These are phyloP conservation scores for Sylvilagus floridanus DNA, from an alignment of 2,797 vertebrate genomes.

Conservation along the genomic window DNA sequence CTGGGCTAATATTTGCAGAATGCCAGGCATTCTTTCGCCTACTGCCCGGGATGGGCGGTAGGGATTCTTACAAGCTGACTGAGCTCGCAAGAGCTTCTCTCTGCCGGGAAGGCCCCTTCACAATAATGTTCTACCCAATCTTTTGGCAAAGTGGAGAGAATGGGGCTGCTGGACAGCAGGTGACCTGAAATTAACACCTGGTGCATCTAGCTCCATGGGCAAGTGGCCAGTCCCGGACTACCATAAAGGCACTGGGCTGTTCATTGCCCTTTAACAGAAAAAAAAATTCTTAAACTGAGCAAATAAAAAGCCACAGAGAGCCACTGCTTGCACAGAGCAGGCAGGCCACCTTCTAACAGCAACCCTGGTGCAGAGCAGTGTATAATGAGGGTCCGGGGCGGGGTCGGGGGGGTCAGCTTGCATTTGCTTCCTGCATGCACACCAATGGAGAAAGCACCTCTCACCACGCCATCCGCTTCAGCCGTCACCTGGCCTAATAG, in stretches of 20 bases:
- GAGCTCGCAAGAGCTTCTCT: neutral
- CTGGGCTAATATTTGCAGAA: neutral
- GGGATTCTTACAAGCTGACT: neutral
- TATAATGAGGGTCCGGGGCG: neutral
- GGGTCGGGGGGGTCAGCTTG: neutral
- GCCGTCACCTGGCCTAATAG: neutral
- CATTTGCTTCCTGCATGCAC: neutral
- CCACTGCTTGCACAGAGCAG: neutral
- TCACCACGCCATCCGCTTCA: constrained; percentile 68
- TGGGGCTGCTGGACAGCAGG: too few species aligned
- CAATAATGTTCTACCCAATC: neutral
- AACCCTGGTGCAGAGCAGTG: neutral
- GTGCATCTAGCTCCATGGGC: neutral
- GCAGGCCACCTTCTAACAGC: neutral
- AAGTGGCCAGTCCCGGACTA: neutral
- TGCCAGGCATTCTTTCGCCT: neutral
- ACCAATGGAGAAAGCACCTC: constrained; percentile 61
- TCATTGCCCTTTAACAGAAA: constrained; percentile 1
- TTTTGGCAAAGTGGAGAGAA: neutral
- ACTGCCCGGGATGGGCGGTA: neutral
- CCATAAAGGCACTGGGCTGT: neutral
- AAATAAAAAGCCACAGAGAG: neutral
- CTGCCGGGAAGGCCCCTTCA: neutral
- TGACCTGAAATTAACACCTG: neutral
- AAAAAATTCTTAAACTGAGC: neutral